A percentile compares a stretch with the other conserved stretches of the same genome.
Evolutionary conservation across 2,888 invertebrate species (phyloP).

Genomic region (Chydorus sphaericus): DNA sequence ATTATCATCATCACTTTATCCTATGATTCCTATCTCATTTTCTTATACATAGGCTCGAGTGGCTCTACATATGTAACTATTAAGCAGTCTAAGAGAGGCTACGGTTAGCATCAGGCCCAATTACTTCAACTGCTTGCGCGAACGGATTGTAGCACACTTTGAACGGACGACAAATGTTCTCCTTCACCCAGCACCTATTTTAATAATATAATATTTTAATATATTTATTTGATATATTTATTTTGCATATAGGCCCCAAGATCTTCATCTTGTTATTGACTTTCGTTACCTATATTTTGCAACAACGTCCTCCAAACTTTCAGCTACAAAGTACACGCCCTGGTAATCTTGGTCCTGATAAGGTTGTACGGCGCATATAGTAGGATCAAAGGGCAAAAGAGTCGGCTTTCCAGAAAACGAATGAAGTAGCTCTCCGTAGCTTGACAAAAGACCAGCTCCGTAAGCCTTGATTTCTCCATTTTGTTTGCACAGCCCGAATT

Average conservation of each 20-base stretch:
- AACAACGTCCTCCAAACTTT: conserved; percentile 95
- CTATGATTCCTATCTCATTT: no score
- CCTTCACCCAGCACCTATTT: conserved; percentile 74
- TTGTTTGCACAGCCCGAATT: conserved; percentile 96
- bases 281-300: conserved; percentile 66
- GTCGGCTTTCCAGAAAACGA: conserved; percentile 89
- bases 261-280: no score
- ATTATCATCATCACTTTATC: no score
- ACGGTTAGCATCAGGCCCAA: conserved; percentile 85
- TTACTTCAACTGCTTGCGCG: conserved; percentile 86
- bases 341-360: conserved; percentile 48
- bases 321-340: conserved; percentile 94
- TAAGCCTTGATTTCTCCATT: conserved; percentile 84
- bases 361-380: conserved; percentile 75
- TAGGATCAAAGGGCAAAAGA: conserved; percentile 81
- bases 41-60: no score
- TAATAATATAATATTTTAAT: background rate
- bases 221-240: no score
- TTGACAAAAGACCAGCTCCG: conserved; percentile 92
- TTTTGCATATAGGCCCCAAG: no score
- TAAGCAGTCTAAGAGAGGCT: conserved; percentile 67
- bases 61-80: conserved; percentile 70
- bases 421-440: conserved; percentile 91
- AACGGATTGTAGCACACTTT: conserved; percentile 97
- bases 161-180: conserved; percentile 81